Percentiles rank a stretch among this genome's conserved stretches.
These are phyloP conservation scores for Crossoptilon crossoptilon DNA, from an alignment of 2,797 vertebrate genomes.

Conservation along the genomic window DNA sequence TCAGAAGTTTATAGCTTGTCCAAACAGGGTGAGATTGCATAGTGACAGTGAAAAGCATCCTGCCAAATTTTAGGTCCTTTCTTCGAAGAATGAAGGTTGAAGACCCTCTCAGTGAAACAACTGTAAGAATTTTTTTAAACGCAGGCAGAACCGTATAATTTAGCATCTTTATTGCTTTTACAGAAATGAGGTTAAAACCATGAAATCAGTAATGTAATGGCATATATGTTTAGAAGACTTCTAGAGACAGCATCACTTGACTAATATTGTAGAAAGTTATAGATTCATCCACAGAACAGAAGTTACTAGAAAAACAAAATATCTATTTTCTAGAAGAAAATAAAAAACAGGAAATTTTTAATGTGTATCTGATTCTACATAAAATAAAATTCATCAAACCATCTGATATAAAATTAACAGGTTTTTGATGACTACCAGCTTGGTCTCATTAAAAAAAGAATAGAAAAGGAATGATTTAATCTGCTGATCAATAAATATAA, in stretches of 20 bases:
- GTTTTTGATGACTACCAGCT: neutral
- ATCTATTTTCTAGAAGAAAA: neutral
- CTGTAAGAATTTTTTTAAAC: neutral
- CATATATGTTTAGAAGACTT: neutral
- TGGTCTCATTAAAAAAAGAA: slow-evolving; percentile 11
- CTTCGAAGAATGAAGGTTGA: neutral
- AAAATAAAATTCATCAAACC: slow-evolving; percentile 1
- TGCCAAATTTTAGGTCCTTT: neutral
- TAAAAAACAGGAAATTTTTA: neutral
- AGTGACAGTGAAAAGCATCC: slow-evolving; percentile 10
- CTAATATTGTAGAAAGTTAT: neutral
- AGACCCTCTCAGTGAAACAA: neutral
- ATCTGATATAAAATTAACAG: neutral
- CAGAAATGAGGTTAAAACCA: neutral
- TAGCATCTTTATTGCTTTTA: neutral
- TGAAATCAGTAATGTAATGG: neutral
- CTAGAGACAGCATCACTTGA: neutral
- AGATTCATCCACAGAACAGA: neutral
- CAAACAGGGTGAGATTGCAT: neutral
- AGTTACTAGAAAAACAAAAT: neutral
- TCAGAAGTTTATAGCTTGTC: slow-evolving; percentile 15
- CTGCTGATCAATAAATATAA: slow-evolving; percentile 21
- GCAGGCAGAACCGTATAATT: neutral
- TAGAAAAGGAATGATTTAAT: neutral
- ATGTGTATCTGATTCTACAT: neutral